Conservation (phyloP, 2,113 vertebrate genomes). For the Rhineura floridana region DNA sequence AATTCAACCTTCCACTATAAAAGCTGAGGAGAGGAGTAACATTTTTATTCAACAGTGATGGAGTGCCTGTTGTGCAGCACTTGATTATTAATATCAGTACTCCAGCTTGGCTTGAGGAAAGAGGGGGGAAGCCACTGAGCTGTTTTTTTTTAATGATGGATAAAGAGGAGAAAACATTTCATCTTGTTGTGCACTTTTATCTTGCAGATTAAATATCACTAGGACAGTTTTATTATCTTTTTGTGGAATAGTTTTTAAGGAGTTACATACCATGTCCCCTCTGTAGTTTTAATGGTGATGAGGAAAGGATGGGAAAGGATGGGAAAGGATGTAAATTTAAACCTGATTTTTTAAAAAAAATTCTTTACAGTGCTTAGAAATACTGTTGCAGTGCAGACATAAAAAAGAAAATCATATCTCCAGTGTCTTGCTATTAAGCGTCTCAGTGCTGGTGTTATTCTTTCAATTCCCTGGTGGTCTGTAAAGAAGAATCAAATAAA, state of each 20-base stretch:
- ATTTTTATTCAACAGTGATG: constrained; percentile 7
- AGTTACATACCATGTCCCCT: constrained; percentile 3
- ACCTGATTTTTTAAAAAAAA: not conserved
- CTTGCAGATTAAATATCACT: constrained; percentile 1
- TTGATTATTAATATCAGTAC: constrained; percentile 8
- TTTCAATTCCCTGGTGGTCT: not conserved
- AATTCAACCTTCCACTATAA: constrained; percentile 10
- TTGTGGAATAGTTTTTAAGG: constrained; percentile 19
- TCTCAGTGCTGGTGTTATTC: not conserved
- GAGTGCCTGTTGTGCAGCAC: not conserved
- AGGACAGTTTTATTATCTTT: constrained; percentile 19
- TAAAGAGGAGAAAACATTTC: constrained; percentile 12
- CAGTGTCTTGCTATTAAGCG: constrained; percentile 18
- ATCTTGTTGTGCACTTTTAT: constrained; percentile 21
- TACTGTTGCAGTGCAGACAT: constrained; percentile 7
- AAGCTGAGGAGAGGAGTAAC: not conserved
- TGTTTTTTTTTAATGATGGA: not conserved
- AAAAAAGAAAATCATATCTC: constrained; percentile 44
- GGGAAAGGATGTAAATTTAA: constrained; percentile 29
- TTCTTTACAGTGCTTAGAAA: constrained; percentile 23
- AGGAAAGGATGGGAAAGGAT: too few relatives aligned
- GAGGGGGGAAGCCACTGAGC: not conserved
- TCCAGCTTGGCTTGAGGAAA: constrained; percentile 3
- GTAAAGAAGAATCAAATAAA: constrained; percentile 18
- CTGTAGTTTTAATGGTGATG: not conserved